Percentiles rank a stretch among this genome's conserved stretches.
phyloP scores from a whole-genome alignment of 2,888 invertebrate genomes.

The Eupithecia centaureata region DNA sequence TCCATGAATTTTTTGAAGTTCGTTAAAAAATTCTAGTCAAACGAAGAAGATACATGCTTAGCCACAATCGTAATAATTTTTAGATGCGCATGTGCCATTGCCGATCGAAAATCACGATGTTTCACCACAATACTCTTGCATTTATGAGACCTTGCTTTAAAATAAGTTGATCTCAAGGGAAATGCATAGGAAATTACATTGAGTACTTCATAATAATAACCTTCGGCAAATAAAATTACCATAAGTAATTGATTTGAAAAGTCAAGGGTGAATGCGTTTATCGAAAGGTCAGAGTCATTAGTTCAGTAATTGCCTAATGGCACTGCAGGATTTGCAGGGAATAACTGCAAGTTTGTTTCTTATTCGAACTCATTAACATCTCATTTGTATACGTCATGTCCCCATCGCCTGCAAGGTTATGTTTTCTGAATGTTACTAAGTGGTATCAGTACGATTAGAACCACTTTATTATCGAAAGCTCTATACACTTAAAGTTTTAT shows the following conservation, averaged over 20 bases:
- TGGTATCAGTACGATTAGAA: no score
- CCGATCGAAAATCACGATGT: background rate
- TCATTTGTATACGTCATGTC: background rate
- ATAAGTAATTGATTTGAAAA: constrained; percentile 8
- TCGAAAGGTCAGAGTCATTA: constrained; percentile 2
- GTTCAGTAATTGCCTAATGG: background rate
- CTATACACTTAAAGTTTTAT: no score
- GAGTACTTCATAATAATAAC: background rate
- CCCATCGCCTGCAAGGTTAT: no score
- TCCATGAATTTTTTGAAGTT: no score
- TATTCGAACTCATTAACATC: background rate
- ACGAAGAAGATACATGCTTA: no score
- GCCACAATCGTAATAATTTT: no score
- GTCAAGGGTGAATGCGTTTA: constrained; percentile 3
- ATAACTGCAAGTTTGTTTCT: background rate
- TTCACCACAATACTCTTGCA: background rate
- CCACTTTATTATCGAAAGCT: no score
- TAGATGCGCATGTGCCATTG: no score
- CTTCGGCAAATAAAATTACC: constrained; percentile 8
- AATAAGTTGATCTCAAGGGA: background rate
- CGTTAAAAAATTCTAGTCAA: no score
- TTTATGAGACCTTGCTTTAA: background rate
- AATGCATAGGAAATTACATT: background rate
- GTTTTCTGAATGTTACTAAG: no score
- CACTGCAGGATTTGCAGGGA: no score